Percentiles rank a stretch among this genome's conserved stretches.
Evolutionary conservation across 2,113 vertebrate genomes (phyloP).

Genomic region (Pseudolaguvia tuberculata): DNA sequence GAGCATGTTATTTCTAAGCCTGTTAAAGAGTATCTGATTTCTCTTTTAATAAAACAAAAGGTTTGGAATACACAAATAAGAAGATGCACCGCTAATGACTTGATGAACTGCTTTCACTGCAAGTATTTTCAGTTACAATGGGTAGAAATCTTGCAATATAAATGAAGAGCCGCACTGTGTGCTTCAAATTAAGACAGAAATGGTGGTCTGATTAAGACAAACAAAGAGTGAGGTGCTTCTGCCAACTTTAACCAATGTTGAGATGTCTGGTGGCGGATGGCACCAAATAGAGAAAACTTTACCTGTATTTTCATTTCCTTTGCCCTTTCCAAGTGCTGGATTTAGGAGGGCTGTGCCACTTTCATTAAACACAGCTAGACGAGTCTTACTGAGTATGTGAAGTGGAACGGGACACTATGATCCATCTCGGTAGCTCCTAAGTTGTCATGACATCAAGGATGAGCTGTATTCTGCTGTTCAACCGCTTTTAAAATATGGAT

Average conservation of each 20-base stretch:
- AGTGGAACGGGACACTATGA: constrained; percentile 33
- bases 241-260: constrained; percentile 30
- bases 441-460: constrained; percentile 1
- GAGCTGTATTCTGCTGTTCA: neutral
- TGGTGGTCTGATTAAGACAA: constrained; percentile 33
- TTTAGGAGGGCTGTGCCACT: constrained; percentile 67
- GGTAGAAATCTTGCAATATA: constrained; percentile 3
- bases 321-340: constrained; percentile 67
- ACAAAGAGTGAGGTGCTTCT: constrained; percentile 7
- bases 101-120: constrained; percentile 13
- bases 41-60: constrained; percentile 42
- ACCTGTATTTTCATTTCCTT: constrained; percentile 72
- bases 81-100: constrained; percentile 1
- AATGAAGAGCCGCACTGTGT: constrained; percentile 7
- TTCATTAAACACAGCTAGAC: constrained; percentile 78
- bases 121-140: constrained; percentile 7
- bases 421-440: constrained; percentile 22
- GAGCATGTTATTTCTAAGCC: constrained; percentile 2
- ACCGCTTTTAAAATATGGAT: constrained; percentile 15
- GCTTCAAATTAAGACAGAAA: constrained; percentile 31
- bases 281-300: constrained; percentile 57
- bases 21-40: constrained; percentile 11
- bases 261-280: constrained; percentile 54
- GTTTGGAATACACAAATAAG: neutral
- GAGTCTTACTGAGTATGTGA: constrained; percentile 41